These are phyloP conservation scores for Cotesia chilonis DNA, from an alignment of 1,140 invertebrate species.

Conservation along the genomic window DNA sequence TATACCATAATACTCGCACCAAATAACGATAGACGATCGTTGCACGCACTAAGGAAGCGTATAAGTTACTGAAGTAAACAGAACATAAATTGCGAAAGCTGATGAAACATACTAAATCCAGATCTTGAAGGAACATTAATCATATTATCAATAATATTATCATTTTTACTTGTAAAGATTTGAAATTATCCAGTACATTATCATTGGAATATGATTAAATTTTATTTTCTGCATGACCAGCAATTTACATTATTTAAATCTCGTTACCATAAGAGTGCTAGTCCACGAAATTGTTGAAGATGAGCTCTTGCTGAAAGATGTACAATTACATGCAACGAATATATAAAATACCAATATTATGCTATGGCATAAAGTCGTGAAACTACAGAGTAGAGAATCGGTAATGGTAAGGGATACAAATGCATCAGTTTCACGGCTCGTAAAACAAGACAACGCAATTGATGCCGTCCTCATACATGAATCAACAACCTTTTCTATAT, in stretches of 20 bases:
- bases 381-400: slow-evolving; percentile 44
- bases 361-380: slow-evolving; percentile 1
- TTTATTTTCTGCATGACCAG: too few relatives aligned
- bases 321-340: slow-evolving; percentile 1
- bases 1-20: slow-evolving; percentile 31
- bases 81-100: slow-evolving; percentile 10
- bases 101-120: background rate
- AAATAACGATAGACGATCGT: slow-evolving; percentile 35
- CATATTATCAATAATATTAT: too few relatives aligned
- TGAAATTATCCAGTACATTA: too few relatives aligned
- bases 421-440: slow-evolving; percentile 65
- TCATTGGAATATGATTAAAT: too few relatives aligned
- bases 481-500: slow-evolving; percentile 63
- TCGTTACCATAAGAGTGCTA: too few relatives aligned
- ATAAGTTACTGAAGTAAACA: slow-evolving; percentile 19
- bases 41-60: slow-evolving; percentile 31
- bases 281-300: too few relatives aligned
- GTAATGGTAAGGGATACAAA: slow-evolving; percentile 50
- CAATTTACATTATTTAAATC: too few relatives aligned
- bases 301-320: too few relatives aligned
- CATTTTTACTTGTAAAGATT: too few relatives aligned
- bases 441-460: slow-evolving; percentile 60
- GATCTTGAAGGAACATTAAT: too few relatives aligned
- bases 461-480: slow-evolving; percentile 57
- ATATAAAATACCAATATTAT: slow-evolving; percentile 16